Evolutionary conservation across 2,113 vertebrate species (phyloP).

Genomic region (Abramis brama): DNA sequence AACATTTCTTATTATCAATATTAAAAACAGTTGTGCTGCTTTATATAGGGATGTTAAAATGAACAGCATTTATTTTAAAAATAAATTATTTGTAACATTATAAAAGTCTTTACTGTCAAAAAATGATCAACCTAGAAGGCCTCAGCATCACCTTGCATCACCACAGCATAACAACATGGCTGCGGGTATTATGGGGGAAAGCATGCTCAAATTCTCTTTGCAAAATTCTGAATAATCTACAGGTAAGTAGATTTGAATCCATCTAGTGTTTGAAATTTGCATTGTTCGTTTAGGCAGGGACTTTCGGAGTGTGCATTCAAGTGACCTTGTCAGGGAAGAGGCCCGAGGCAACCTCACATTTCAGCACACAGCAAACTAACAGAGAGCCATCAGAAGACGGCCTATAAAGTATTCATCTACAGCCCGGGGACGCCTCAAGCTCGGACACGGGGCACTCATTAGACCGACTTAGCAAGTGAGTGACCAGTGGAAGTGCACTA

Average conservation of each 20-base stretch:
- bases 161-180: neutral
- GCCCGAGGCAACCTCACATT: slow-evolving; percentile 39
- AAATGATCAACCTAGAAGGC: neutral
- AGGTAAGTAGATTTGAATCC: slow-evolving; percentile 6
- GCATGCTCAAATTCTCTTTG: neutral
- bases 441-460: slow-evolving; percentile 42
- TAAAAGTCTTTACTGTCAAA: too few species aligned
- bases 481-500: slow-evolving; percentile 42
- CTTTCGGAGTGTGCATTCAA: slow-evolving; percentile 25
- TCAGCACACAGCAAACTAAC: slow-evolving; percentile 57
- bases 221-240: neutral
- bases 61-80: too few species aligned
- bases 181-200: neutral
- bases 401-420: slow-evolving; percentile 62
- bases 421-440: slow-evolving; percentile 47
- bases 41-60: too few species aligned
- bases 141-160: neutral
- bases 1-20: too few species aligned
- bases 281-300: slow-evolving; percentile 33
- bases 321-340: slow-evolving; percentile 52
- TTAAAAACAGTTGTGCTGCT: too few species aligned
- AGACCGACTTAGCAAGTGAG: slow-evolving; percentile 9
- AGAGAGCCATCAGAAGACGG: slow-evolving; percentile 60
- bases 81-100: too few species aligned
- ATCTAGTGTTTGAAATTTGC: slow-evolving; percentile 17